A percentile compares a stretch with the other conserved stretches of the same genome.
These are phyloP conservation scores for Noturus placidus DNA, from an alignment of 2,113 vertebrate genomes.

Conservation along the genomic window DNA sequence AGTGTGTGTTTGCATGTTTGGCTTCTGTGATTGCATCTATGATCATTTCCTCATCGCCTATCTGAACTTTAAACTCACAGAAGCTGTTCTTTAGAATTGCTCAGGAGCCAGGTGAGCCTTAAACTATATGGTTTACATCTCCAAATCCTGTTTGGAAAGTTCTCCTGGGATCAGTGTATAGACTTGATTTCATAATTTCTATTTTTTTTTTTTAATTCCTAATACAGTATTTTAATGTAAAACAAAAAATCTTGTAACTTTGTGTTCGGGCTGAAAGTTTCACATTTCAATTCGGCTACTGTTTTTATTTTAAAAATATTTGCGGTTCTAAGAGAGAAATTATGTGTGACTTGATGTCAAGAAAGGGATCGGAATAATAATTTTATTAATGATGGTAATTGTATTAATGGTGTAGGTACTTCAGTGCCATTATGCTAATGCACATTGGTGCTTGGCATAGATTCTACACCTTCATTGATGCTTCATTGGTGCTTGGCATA, in stretches of 20 bases:
- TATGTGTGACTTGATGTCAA: neutral
- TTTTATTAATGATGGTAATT: neutral
- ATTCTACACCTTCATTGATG: neutral
- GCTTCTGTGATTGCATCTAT: neutral
- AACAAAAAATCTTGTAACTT: too few species aligned
- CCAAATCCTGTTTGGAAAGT: neutral
- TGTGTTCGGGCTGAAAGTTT: neutral
- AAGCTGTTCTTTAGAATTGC: neutral
- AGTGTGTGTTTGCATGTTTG: slow-evolving; percentile 38
- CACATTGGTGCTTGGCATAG: neutral
- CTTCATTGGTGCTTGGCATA: neutral
- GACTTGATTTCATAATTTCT: neutral
- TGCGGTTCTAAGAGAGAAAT: neutral
- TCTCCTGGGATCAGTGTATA: neutral
- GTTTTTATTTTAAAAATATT: neutral
- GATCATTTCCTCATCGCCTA: neutral
- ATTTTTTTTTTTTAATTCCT: neutral
- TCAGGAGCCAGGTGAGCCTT: neutral
- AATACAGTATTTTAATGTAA: neutral
- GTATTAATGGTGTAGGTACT: neutral
- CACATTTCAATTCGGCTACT: neutral
- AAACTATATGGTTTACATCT: neutral
- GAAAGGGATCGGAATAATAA: neutral
- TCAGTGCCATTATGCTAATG: neutral
- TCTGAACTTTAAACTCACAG: neutral